Evolutionary conservation across 2,888 invertebrate genomes (phyloP).

Genomic region (Rhyacophila evoluta): DNA sequence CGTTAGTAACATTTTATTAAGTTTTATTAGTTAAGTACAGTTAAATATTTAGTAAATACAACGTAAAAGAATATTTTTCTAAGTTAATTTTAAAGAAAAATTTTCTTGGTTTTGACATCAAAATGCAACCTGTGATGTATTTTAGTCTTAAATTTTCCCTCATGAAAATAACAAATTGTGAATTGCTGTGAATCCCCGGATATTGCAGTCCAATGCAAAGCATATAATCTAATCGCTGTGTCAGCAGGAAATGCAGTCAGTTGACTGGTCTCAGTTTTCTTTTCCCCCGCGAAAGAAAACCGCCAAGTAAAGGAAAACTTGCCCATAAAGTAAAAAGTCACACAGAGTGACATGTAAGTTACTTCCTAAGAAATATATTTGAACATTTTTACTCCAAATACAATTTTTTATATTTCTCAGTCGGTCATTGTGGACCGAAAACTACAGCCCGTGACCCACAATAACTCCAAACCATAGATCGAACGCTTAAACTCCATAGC

Average conservation of each 20-base stretch:
- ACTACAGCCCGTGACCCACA: no score
- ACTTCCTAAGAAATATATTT: no score
- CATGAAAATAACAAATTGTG: slow-evolving; percentile 18
- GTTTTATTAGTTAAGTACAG: no score
- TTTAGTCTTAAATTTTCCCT: slow-evolving; percentile 33
- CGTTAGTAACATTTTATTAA: no score
- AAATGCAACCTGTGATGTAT: slow-evolving; percentile 34
- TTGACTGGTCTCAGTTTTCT: not conserved
- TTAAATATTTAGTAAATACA: no score
- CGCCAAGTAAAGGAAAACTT: not conserved
- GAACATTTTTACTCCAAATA: no score
- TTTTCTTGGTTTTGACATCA: not conserved
- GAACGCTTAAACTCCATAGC: no score
- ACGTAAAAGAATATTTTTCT: no score
- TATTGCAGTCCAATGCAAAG: slow-evolving; percentile 45
- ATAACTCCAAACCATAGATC: no score
- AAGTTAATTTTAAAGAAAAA: not conserved
- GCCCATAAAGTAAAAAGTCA: not conserved
- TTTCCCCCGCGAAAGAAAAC: not conserved
- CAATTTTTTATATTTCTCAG: no score
- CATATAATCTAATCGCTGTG: slow-evolving; percentile 36
- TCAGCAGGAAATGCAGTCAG: slow-evolving; percentile 31
- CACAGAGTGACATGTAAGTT: not conserved
- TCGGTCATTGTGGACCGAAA: no score
- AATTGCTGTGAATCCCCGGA: slow-evolving; percentile 28